These are phyloP conservation scores for Ochropleura leucogaster DNA, from an alignment of 2,888 invertebrate genomes.

Conservation along the genomic window DNA sequence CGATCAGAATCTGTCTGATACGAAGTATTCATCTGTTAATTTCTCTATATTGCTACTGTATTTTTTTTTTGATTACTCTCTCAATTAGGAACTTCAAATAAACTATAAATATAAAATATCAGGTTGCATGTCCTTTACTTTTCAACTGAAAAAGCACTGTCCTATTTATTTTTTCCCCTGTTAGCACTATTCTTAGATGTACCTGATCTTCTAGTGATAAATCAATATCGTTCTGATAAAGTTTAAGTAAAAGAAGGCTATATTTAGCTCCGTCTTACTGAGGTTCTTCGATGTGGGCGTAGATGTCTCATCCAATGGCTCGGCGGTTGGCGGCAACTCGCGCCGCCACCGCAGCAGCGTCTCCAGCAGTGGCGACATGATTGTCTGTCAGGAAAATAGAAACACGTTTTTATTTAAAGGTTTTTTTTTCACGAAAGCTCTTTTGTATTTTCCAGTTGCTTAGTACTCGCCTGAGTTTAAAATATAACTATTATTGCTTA, in stretches of 20 bases:
- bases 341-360: constrained; percentile 86
- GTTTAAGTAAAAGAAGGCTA: constrained; percentile 25
- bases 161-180: not conserved
- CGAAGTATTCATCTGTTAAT: not conserved
- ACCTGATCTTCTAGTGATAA: not conserved
- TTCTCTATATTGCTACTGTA: not conserved
- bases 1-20: not conserved
- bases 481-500: not conserved
- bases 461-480: not conserved
- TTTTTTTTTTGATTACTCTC: no score
- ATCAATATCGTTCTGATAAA: constrained; percentile 1
- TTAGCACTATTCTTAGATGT: not conserved
- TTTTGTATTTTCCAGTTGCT: not conserved
- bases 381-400: constrained; percentile 64
- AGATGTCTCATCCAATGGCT: constrained; percentile 59
- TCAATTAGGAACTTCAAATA: not conserved
- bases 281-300: constrained; percentile 37
- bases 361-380: constrained; percentile 84
- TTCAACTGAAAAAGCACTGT: not conserved
- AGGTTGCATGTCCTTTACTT: no score
- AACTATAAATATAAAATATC: not conserved
- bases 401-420: not conserved
- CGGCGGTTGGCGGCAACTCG: constrained; percentile 67
- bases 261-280: constrained; percentile 59
- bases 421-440: not conserved